phyloP scores from a whole-genome alignment of 2,113 vertebrate species.

The Daphoenositta chrysoptera region DNA sequence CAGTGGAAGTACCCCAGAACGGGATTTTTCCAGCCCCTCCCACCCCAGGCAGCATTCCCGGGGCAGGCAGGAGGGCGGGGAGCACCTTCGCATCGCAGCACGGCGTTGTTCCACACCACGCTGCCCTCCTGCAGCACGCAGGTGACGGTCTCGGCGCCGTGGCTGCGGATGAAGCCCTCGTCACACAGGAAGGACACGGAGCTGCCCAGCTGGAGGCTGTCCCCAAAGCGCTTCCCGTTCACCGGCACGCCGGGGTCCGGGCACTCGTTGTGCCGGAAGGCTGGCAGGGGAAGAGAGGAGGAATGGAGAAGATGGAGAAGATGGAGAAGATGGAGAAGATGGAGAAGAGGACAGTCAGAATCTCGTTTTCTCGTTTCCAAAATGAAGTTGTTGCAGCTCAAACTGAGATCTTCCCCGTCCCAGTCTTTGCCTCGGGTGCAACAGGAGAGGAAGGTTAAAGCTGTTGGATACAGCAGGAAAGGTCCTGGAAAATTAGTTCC shows the following conservation, averaged over 20 bases:
- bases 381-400: fast-evolving
- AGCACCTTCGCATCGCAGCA: slow-evolving; percentile 89
- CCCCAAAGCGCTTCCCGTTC: slow-evolving; percentile 93
- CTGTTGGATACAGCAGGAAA: neutral
- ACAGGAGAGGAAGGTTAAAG: neutral
- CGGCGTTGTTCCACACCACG: slow-evolving; percentile 94
- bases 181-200: slow-evolving; percentile 97
- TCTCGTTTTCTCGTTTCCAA: neutral
- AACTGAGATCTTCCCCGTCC: neutral
- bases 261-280: slow-evolving; percentile 95
- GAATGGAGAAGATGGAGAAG: too few relatives aligned
- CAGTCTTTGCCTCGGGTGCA: too few relatives aligned
- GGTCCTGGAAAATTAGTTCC: neutral
- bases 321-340: too few relatives aligned
- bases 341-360: neutral
- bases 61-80: too few relatives aligned
- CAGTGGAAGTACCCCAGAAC: neutral
- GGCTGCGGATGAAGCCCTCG: slow-evolving; percentile 93
- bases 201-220: slow-evolving; percentile 94
- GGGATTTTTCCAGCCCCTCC: fast-evolving
- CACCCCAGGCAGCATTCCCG: neutral
- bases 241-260: slow-evolving; percentile 93
- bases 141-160: slow-evolving; percentile 92
- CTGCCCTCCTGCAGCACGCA: slow-evolving; percentile 95
- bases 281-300: slow-evolving; percentile 53